phyloP scores from a whole-genome alignment of 2,797 vertebrate species.

The Loriculus beryllinus region DNA sequence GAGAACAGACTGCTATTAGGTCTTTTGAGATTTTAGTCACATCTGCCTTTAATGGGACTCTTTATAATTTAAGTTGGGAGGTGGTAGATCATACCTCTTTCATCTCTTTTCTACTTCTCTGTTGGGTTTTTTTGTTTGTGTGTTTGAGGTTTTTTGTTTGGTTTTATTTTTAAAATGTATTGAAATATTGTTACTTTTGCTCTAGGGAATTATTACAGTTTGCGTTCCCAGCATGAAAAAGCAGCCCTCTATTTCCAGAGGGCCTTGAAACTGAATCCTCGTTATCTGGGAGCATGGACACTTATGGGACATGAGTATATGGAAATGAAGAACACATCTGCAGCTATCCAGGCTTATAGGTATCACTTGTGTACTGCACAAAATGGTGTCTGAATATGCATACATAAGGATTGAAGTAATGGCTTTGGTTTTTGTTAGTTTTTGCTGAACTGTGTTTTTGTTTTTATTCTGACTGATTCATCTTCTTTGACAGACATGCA shows the following conservation, averaged over 20 bases:
- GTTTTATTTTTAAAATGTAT: not conserved
- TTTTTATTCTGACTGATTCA: not conserved
- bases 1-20: not conserved
- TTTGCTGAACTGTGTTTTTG: not conserved
- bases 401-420: not conserved
- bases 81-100: not conserved
- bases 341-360: constrained; percentile 98
- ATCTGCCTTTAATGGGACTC: not conserved
- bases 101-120: not conserved
- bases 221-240: constrained; percentile 97
- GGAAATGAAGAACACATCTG: constrained; percentile 99
- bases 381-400: not conserved
- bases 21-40: not conserved
- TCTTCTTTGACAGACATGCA: constrained; percentile 83
- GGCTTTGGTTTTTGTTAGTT: not conserved
- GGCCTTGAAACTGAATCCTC: constrained; percentile 95
- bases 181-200: constrained; percentile 4
- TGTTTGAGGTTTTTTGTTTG: not conserved
- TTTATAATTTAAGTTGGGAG: not conserved
- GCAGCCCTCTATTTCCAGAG: constrained; percentile 98
- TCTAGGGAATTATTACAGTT: constrained; percentile 96
- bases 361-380: constrained; percentile 25
- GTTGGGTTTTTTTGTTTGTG: not conserved
- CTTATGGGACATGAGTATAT: constrained; percentile 99
- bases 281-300: constrained; percentile 97